Evolutionary conservation across 2,888 invertebrate species (phyloP), one percentile per base, ranked within the genome.

Genomic region (Caenorhabditis sp.): DNA sequence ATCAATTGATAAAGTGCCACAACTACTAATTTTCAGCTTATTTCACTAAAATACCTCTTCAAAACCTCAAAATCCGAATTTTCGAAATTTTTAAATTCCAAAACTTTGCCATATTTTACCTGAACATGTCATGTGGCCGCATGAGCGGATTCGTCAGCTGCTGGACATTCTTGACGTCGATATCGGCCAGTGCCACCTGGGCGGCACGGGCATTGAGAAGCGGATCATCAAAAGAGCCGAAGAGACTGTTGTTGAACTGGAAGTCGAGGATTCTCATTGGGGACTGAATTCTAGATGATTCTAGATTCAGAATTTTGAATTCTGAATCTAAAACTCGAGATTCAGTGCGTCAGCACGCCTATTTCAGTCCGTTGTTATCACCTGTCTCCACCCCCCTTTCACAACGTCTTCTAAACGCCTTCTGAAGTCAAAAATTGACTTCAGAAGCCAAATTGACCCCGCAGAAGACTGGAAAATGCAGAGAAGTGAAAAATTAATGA

Each of bases 71-170:
- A 32, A 9, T n/a, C n/a, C n/a, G n/a, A n/a, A n/a, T n/a, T n/a
- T n/a, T n/a, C n/a, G n/a, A n/a, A n/a, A n/a, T n/a, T n/a, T n/a
- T n/a, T n/a, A n/a, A n/a, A n/a, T n/a, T n/a, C n/a, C n/a, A n/a
- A n/a, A n/a, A n/a, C n/a, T n/a, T n/a, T n/a, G n/a, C n/a, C n/a
- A 51, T 18, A 3, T 24, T 51, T 71, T 51, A 90, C 89, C 88
- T 87, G 82, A 90, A 90, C 90, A 90, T 90, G 58, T 89, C 90
- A 37, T 87, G 85, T 15, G 88, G 86, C 62, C 89, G 72, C 80
- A 89, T 85, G 40, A 89, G 64, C 18, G 81, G 85, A 74, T 81
- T 85, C 26, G 83, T 80, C 76, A 88, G 69, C 65, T 88, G 86
- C 20, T 56, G 80, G 28, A 89, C 89, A 72, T 89, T 90, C 74